These are phyloP conservation scores for Toxotes jaculatrix DNA, from an alignment of 2,113 vertebrate species.

Conservation along the genomic window DNA sequence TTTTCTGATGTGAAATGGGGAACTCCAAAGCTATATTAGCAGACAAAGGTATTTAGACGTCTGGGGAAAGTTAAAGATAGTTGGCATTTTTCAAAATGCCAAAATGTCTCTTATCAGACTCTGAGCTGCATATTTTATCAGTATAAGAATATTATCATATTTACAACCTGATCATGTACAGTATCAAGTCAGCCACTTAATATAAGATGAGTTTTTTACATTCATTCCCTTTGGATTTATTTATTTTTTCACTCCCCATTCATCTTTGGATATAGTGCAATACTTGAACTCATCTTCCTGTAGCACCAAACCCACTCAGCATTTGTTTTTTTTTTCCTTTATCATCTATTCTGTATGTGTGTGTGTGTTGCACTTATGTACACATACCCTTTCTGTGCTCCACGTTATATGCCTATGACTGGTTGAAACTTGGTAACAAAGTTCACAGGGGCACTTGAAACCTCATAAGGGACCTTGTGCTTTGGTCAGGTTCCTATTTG, in stretches of 20 bases:
- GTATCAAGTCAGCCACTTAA: not conserved
- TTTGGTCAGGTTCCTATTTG: conserved; percentile 61
- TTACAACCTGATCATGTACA: not conserved
- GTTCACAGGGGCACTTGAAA: conserved; percentile 12
- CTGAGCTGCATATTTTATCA: not conserved
- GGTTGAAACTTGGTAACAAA: conserved; percentile 21
- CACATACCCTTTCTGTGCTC: not conserved
- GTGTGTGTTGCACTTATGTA: not conserved
- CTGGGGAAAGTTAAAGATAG: conserved; percentile 29
- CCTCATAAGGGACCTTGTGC: conserved; percentile 53
- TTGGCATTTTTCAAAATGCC: not conserved
- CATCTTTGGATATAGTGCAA: not conserved
- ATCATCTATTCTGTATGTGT: not conserved
- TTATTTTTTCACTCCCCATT: no score
- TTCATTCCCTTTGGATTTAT: not conserved
- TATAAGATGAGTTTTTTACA: not conserved
- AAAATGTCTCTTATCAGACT: not conserved
- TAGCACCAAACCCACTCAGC: not conserved
- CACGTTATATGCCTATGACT: conserved; percentile 12
- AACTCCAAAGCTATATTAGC: conserved; percentile 32
- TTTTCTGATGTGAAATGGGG: conserved; percentile 61
- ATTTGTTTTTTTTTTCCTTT: not conserved
- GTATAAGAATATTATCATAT: not conserved
- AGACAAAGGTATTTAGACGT: conserved; percentile 29
- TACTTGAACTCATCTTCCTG: not conserved